Evolutionary conservation across 2,797 vertebrate species (phyloP), one percentile per base, ranked within the genome.

Genomic region (Linurgus olivaceus): DNA sequence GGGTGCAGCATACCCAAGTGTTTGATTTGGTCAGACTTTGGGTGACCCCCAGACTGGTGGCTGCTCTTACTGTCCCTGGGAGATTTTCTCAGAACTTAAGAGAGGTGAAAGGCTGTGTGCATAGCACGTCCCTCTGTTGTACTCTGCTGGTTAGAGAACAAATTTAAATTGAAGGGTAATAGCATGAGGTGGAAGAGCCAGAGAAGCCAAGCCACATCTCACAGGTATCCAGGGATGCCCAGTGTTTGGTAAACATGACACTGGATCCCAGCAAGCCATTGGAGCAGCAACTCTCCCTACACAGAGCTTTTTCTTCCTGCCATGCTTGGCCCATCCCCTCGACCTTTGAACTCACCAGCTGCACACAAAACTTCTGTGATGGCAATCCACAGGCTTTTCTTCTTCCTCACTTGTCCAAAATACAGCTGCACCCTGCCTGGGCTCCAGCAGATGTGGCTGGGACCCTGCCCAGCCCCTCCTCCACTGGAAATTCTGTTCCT

Each of bases 401-500:
- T 72, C 77, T 83, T 31, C 52, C 55, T 62, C 52, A 62, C 9
- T 31, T 67, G 19, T 29, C 62, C 63, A 79, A 61, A 86, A 48
- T 38, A 33, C 13, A 75, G 37, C 28, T 29, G 20, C 0, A 2
- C 31, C 21, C 33, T 72, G 10, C n/a, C 44, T 29, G 38, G 40
- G 28, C 35, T 67, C 16, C 52, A 67, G 45, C 48, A 75, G 35
- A 73, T 54, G 28, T 50, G 45, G 7, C 20, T 12, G 7, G 29
- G 21, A 42, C 10, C 11, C 11, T 63, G 13, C 8, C 8, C 6
- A 78, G 19, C 11, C 7, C 9, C 5, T 51, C 17, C 17, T 1
- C 0, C 4, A 1, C 23, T 67, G 2, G 1, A 58, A 73, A 37
- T 44, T 9, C 13, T n/a, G 14, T n/a, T 29, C n/a, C 57, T 0